phyloP scores from a whole-genome alignment of 2,113 vertebrate genomes.

The Hypomesus transpacificus region DNA sequence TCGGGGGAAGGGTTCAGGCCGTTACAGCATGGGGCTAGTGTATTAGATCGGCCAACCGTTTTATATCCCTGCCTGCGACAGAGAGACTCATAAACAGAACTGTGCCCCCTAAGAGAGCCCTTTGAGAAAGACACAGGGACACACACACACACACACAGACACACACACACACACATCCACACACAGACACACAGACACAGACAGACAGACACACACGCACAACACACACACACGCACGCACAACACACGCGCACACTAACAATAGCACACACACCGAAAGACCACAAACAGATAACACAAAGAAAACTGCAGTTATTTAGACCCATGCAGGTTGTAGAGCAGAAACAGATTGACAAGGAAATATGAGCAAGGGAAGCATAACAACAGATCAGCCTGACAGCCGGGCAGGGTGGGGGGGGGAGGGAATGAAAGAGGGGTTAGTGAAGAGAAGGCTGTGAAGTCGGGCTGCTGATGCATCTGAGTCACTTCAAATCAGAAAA shows the following conservation, averaged over 20 bases:
- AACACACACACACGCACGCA: not conserved
- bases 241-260: not conserved
- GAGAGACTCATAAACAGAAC: conserved; percentile 57
- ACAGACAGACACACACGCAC: not conserved
- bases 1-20: conserved; percentile 50
- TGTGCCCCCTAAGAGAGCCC: conserved; percentile 35
- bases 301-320: too few species aligned
- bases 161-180: not conserved
- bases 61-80: conserved; percentile 61
- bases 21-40: conserved; percentile 54
- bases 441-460: too few species aligned
- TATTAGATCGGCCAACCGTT: conserved; percentile 55
- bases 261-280: not conserved
- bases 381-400: too few species aligned
- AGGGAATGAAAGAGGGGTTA: too few species aligned
- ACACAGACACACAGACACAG: not conserved
- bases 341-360: too few species aligned
- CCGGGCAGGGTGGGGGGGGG: too few species aligned
- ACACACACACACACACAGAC: not conserved
- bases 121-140: not conserved
- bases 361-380: too few species aligned
- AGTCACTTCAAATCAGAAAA: conserved; percentile 10
- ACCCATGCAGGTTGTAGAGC: too few species aligned
- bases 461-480: conserved; percentile 18
- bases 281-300: not conserved